Evolutionary conservation across 2,797 vertebrate genomes (phyloP), one percentile per base, ranked within the genome.

Genomic region (Neosilurus hyrtlii): DNA sequence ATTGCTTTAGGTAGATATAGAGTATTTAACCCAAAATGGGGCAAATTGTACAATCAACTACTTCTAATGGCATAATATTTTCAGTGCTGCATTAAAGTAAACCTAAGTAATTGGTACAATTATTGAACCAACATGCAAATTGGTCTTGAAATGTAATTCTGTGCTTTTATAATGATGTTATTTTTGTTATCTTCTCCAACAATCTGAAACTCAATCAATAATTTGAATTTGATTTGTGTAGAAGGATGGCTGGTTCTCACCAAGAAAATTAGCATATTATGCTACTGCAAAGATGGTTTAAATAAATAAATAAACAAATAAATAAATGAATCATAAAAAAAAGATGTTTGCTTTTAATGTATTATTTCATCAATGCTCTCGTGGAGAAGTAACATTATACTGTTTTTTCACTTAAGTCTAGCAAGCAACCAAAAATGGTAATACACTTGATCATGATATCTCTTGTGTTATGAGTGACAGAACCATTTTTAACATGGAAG

Each of bases 151-250:
- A 85, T 77, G 86, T 90, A 86, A 88, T 87, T 86, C 85, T 82
- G 84, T 85, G 89, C 89, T 86, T 84, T 88, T 84, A 85, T 87
- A 91, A 91, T 83, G 90, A 92, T 91, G 92, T 74, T 11, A n/a
- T 66, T 82, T 83, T 75, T 74, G 85, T 75, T 79, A 61, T 88
- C 35, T 68, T 88, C 79, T 80, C 70, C 85, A 80, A 87, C 85
- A 84, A 78, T 87, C 86, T 82, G 65, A 24, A 76, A 74, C 26
- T 12, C 16, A 20, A 59, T n/a, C 18, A 68, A 67, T 51, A 10
- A 15, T 63, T 16, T 3, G n/a, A 14, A 77, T 16, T 43, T 67
- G 22, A 22, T 61, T 61, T 15, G 8, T 18, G 2, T 56, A 73
- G 20, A 71, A 52, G 14, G 15, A 16, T 56, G 26, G n/a, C 24